phyloP scores from a whole-genome alignment of 1,140 invertebrate species.

The Rhynchophorus ferrugineus region DNA sequence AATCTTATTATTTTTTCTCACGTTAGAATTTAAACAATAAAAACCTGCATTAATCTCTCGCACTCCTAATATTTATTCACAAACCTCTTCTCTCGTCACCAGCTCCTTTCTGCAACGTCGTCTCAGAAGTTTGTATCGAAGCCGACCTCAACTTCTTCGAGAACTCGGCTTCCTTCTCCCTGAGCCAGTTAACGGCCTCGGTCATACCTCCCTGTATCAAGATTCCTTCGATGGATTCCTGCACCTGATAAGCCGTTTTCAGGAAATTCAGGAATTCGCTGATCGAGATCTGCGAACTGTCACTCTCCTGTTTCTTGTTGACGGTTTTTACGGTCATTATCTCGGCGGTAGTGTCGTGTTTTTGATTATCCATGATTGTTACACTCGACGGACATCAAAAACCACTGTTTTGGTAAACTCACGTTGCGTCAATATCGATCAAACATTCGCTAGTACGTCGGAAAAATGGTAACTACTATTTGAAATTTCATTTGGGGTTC shows the following conservation, averaged over 20 bases:
- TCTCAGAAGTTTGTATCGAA: constrained; percentile 28
- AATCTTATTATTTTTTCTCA: too few relatives aligned
- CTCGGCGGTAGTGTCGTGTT: too few relatives aligned
- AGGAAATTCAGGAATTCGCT: constrained; percentile 66
- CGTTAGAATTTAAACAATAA: too few relatives aligned
- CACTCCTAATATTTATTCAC: too few relatives aligned
- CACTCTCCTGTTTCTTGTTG: constrained; percentile 2
- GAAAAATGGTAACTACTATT: too few relatives aligned
- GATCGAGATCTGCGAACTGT: constrained; percentile 49
- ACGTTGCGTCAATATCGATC: too few relatives aligned
- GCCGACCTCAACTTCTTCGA: constrained; percentile 22
- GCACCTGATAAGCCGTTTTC: constrained; percentile 59
- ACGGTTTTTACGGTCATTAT: neutral
- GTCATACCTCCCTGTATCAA: constrained; percentile 46
- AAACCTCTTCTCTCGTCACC: constrained; percentile 24
- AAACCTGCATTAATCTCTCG: too few relatives aligned
- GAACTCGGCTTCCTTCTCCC: constrained; percentile 44
- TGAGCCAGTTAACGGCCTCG: constrained; percentile 55
- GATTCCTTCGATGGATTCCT: constrained; percentile 53
- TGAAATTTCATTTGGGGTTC: too few relatives aligned
- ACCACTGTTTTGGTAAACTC: too few relatives aligned
- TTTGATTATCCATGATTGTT: too few relatives aligned
- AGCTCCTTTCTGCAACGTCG: constrained; percentile 12
- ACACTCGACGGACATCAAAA: too few relatives aligned
- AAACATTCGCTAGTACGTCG: too few relatives aligned